These are phyloP conservation scores for Tauraco hartlaubi DNA, from an alignment of 2,797 vertebrate species.

Conservation along the genomic window DNA sequence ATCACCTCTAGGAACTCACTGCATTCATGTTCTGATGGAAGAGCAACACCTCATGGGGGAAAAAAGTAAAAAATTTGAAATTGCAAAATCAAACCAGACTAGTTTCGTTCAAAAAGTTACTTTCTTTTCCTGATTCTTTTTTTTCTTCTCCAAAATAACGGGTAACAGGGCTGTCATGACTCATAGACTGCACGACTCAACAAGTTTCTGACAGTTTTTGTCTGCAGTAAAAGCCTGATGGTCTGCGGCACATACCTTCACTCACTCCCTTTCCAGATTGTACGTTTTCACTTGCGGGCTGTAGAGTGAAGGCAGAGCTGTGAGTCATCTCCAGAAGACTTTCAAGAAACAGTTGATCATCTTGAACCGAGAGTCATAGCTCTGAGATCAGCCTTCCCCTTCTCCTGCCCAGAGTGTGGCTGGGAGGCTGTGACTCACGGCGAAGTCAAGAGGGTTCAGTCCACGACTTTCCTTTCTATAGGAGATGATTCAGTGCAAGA, in stretches of 20 bases:
- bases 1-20: neutral
- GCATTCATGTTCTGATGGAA: neutral
- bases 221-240: neutral
- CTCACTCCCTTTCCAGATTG: neutral
- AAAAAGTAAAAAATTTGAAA: neutral
- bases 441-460: neutral
- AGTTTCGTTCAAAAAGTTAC: neutral
- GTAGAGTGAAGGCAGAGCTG: neutral
- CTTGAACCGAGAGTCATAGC: neutral
- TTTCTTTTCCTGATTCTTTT: neutral
- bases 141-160: neutral
- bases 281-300: neutral
- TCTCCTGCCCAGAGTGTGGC: neutral
- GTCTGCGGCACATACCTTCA: neutral
- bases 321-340: conserved; percentile 13
- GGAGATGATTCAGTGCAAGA: neutral
- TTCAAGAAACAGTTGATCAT: neutral
- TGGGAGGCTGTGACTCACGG: neutral
- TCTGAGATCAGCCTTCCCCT: neutral
- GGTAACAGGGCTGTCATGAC: neutral
- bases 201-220: neutral
- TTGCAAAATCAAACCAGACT: neutral
- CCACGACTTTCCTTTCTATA: neutral
- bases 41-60: neutral
- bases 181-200: neutral